phyloP scores from a whole-genome alignment of 2,113 vertebrate genomes.

The Rhinogobius similis region DNA sequence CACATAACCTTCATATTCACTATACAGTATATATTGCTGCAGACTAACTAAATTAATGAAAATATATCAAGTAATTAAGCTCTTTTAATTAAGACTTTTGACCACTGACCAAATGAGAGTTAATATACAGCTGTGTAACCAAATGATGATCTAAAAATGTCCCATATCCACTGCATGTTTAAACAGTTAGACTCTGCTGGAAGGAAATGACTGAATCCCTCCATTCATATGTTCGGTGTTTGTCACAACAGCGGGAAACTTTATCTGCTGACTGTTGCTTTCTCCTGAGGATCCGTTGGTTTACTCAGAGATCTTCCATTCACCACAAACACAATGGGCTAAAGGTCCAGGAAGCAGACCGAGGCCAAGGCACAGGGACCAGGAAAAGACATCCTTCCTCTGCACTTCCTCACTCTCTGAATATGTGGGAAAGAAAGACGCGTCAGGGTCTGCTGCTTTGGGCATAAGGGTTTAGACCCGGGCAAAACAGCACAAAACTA shows the following conservation, averaged over 20 bases:
- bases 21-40: too few relatives aligned
- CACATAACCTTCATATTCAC: neutral
- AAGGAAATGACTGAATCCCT: neutral
- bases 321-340: constrained; percentile 66
- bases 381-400: constrained; percentile 75
- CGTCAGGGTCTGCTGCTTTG: neutral
- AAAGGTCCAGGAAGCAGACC: constrained; percentile 65
- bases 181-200: too few relatives aligned
- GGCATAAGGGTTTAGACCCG: too few relatives aligned
- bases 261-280: constrained; percentile 35
- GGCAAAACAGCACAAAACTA: too few relatives aligned
- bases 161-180: too few relatives aligned
- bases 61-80: too few relatives aligned
- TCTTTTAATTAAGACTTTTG: too few relatives aligned
- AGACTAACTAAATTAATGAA: too few relatives aligned
- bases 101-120: too few relatives aligned
- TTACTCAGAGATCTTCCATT: constrained; percentile 25
- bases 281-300: constrained; percentile 32
- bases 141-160: too few relatives aligned
- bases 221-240: neutral
- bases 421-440: neutral
- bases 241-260: constrained; percentile 3
- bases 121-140: too few relatives aligned
- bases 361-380: constrained; percentile 51
- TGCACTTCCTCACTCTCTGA: neutral